Percentiles rank a stretch among this genome's conserved stretches.
Evolutionary conservation across 2,113 vertebrate species (phyloP).

Genomic region (Oreotragus oreotragus): DNA sequence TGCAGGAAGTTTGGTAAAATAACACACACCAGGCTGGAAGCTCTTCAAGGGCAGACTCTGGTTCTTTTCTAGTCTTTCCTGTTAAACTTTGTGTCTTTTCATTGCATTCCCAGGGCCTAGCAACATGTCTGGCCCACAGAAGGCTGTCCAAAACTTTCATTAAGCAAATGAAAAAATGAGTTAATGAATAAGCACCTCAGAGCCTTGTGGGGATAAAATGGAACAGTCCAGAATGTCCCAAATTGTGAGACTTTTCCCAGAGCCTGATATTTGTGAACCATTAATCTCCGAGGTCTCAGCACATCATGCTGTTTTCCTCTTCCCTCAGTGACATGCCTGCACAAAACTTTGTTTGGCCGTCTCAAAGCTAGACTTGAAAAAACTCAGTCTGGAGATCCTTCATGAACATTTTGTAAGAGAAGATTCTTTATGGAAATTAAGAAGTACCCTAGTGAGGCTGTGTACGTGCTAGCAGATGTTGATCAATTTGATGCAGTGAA

Average conservation of each 20-base stretch:
- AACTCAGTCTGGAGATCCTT: neutral
- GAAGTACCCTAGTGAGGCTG: neutral
- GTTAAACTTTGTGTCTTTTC: neutral
- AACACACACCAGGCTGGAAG: neutral
- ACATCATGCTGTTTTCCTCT: rapidly evolving
- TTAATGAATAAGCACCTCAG: neutral
- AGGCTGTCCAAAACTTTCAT: neutral
- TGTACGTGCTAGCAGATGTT: neutral
- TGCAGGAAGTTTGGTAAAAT: neutral
- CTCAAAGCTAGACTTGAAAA: neutral
- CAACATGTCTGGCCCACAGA: neutral
- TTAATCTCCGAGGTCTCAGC: too few species aligned
- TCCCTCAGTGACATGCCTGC: neutral
- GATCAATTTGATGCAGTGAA: neutral
- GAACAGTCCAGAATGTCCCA: neutral
- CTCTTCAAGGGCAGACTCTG: neutral
- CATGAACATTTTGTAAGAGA: neutral
- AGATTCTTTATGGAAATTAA: neutral
- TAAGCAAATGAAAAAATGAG: neutral
- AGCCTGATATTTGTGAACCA: neutral
- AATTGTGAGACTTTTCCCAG: neutral
- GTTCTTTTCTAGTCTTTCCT: neutral
- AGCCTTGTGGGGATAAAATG: neutral
- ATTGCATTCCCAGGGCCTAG: neutral
- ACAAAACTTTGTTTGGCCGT: neutral